Percentiles rank a stretch among this genome's conserved stretches.
Conservation (phyloP, 30 jellyfish, hydroid and myxozoan species). For the Aurelia sp. region DNA sequence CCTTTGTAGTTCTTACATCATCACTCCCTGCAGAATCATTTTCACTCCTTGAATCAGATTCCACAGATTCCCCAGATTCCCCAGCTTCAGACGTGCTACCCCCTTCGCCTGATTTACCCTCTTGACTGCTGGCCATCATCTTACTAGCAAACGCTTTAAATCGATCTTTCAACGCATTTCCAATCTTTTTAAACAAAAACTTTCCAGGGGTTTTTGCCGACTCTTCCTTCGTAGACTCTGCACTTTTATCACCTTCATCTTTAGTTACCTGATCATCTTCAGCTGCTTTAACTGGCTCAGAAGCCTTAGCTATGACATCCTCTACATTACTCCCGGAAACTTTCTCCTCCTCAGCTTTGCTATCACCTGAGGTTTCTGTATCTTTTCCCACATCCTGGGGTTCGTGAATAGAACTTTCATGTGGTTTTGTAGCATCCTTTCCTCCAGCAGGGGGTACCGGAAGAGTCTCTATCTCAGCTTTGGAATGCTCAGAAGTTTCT, state of each 20-base stretch:
- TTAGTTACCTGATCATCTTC: background rate
- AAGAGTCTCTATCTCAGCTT: background rate
- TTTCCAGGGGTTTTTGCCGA: too few relatives aligned
- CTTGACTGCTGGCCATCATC: constrained; percentile 8
- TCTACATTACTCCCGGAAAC: background rate
- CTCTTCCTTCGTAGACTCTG: too few relatives aligned
- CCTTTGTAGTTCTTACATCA: too few relatives aligned
- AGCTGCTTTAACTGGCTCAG: constrained; percentile 6
- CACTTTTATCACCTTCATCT: too few relatives aligned
- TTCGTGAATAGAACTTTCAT: too few relatives aligned
- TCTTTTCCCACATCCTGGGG: background rate
- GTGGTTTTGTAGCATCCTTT: constrained; percentile 6
- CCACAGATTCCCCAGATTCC: background rate
- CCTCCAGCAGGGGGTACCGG: constrained; percentile 63
- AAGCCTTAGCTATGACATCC: background rate
- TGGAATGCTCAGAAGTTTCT: background rate
- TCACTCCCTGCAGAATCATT: too few relatives aligned
- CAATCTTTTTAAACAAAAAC: constrained; percentile 34
- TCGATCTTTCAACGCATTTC: constrained; percentile 58
- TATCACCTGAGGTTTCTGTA: background rate
- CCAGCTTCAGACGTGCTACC: background rate
- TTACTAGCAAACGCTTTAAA: constrained; percentile 58
- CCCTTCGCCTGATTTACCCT: background rate
- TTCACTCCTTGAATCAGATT: background rate
- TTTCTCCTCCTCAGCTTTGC: background rate